Conservation (phyloP, 1,140 invertebrate genomes). For the Tetramorium parvispinum region DNA sequence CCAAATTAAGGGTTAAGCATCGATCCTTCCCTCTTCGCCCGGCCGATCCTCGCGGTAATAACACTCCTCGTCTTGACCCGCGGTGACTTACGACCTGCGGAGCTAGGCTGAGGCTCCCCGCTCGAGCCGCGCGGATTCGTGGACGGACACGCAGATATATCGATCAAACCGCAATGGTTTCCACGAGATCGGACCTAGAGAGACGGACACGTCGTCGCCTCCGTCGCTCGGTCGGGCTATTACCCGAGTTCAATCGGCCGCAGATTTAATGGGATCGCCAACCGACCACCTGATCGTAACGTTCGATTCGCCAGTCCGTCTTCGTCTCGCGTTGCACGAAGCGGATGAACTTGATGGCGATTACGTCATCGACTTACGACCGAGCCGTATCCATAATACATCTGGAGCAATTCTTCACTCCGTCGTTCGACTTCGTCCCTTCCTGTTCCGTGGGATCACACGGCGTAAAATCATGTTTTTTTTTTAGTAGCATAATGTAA, state of each 20-base stretch:
- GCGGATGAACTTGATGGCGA: slow-evolving; percentile 69
- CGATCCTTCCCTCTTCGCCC: neutral
- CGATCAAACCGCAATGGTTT: slow-evolving; percentile 59
- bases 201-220: slow-evolving; percentile 48
- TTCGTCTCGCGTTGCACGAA: slow-evolving; percentile 61
- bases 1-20: slow-evolving; percentile 50
- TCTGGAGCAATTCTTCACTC: slow-evolving; percentile 48
- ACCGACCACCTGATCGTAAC: slow-evolving; percentile 50
- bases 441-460: neutral
- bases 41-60: slow-evolving; percentile 28
- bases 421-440: slow-evolving; percentile 28
- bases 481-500: neutral
- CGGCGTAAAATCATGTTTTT: neutral
- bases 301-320: slow-evolving; percentile 63
- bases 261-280: slow-evolving; percentile 73
- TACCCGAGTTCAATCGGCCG: slow-evolving; percentile 51
- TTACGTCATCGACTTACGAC: slow-evolving; percentile 73
- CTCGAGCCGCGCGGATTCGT: neutral
- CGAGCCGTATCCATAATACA: slow-evolving; percentile 54
- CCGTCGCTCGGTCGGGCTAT: slow-evolving; percentile 50
- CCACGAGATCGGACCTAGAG: neutral
- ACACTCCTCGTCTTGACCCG: slow-evolving; percentile 52
- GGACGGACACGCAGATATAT: slow-evolving; percentile 52
- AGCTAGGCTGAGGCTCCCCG: neutral
- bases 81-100: slow-evolving; percentile 34